Conservation (phyloP, 2,797 vertebrate genomes). For the Parambassis ranga region DNA sequence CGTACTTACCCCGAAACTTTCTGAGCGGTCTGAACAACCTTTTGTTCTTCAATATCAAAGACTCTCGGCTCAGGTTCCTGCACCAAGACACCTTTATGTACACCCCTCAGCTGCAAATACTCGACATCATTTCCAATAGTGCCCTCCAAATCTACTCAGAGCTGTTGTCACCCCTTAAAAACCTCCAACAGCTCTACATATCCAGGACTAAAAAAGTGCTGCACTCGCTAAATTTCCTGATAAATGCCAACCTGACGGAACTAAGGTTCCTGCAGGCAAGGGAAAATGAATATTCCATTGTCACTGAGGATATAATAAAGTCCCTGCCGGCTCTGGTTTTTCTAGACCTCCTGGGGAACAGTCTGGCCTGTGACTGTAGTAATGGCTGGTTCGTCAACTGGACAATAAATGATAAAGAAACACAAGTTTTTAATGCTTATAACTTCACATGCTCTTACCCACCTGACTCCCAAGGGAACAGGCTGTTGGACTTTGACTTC, state of each 20-base stretch:
- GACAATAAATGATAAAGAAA: conserved; percentile 30
- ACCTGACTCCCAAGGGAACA: conserved; percentile 11
- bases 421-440: conserved; percentile 64
- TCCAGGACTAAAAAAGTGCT: conserved; percentile 50
- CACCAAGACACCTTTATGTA: conserved; percentile 52
- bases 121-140: conserved; percentile 75
- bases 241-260: conserved; percentile 46
- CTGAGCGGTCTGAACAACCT: conserved; percentile 71
- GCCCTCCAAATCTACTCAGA: conserved; percentile 33
- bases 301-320: conserved; percentile 3
- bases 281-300: conserved; percentile 55
- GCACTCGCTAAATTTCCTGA: conserved; percentile 68
- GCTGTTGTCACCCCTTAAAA: conserved; percentile 60
- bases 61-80: conserved; percentile 32
- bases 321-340: conserved; percentile 56
- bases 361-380: conserved; percentile 71
- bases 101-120: conserved; percentile 49
- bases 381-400: conserved; percentile 62
- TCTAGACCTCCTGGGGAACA: conserved; percentile 61
- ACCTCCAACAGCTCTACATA: conserved; percentile 65
- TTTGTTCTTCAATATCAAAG: conserved; percentile 42
- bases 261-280: conserved; percentile 66
- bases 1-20: conserved; percentile 64
- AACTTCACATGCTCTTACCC: conserved; percentile 70
- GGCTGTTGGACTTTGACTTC: conserved; percentile 57